Base-by-base conservation (phyloP, 2,888 invertebrate genomes). In the Strigamia crassipes region DNA sequence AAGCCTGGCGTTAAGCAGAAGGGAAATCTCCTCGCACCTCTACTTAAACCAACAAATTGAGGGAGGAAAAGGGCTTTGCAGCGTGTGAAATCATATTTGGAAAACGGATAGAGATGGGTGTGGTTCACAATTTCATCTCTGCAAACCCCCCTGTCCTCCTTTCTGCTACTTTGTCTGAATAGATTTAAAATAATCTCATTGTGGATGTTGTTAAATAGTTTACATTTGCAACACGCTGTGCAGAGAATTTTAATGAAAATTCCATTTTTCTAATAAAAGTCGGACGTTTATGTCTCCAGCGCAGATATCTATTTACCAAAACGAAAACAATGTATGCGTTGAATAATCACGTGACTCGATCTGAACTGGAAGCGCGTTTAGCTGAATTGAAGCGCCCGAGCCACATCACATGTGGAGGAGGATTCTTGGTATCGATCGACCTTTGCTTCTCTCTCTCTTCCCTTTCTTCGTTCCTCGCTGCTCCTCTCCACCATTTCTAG, bases 11-110 rank as follows among this genome's bases (percentile, higher is more conserved):
- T 66, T 66, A 66, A 66, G 61, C 61, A 66, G 61, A 66, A 21
- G 61, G 21, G 21, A 66, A 66, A 21, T 12, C n/a, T n/a, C 15
- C n/a, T 46, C 46, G n/a, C 46, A 46, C 61, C 61, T 18, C 61
- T 23, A 66, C 61, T 66, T 66, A 66, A 66, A 66, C 61, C 61
- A 66, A 66, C 61, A 66, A 66, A 66, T 66, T 66, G 61, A 66
- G 13, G 61, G 61, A 46, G 61, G 61, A 66, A 21, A 66, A 21
- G 61, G 51, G 61, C 61, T 66, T 66, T 66, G 61, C 61, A n/a
- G 23, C 18, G 21, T 66, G 61, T 66, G 61, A 66, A 66, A 66
- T 66, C 23, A 66, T 66, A 66, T 66, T 66, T 66, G 61, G 61
- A 66, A 21, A 66, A 66, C n/a, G 61, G 61, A 66, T 66, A 21